Evolutionary conservation across 2,113 vertebrate species (phyloP), one percentile per base, ranked within the genome.

Genomic region (Bubo blakistoni): DNA sequence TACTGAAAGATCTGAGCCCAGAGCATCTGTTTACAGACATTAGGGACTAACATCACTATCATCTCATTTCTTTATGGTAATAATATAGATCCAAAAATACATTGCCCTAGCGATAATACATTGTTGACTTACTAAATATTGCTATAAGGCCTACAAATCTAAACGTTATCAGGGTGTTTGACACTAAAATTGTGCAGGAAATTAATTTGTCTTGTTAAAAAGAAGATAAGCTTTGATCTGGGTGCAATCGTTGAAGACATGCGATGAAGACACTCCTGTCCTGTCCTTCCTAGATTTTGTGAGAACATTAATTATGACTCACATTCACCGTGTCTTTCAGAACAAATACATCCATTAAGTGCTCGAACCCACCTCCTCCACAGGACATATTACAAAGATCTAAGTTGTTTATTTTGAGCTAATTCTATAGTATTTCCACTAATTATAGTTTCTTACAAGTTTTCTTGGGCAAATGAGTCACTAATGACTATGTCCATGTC

Each of bases 401-500:
- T 6, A 21, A 22, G 29, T 1, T 7, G 26, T 71, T 67, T 30
- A 16, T 49, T 81, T 49, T 36, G 7, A 76, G 44, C 26, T 27
- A 34, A 42, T 47, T 49, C 26, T 24, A 7, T 12, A n/a, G 3
- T 30, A 46, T 44, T 72, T 40, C 40, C 40, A 40, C 20, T n/a
- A 55, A 70, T 16, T 26, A 17, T 16, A 25, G 36, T 40, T 90
- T 40, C 63, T 71, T 22, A n/a, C 3, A 54, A 24, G 11, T 47
- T 86, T 24, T 29, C 4, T 29, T 13, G 20, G n/a, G 13, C 16
- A 22, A 77, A 26, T 13, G 44, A 73, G 59, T 44, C 42, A 30
- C 20, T n/a, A 46, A 54, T 4, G 15, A 15, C 0, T 12, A 16
- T 1, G 6, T 15, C 7, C 13, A 3, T 2, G 29, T 30, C n/a